Evolutionary conservation across 2,113 vertebrate species (phyloP).

Genomic region (Myiopsitta monachus): DNA sequence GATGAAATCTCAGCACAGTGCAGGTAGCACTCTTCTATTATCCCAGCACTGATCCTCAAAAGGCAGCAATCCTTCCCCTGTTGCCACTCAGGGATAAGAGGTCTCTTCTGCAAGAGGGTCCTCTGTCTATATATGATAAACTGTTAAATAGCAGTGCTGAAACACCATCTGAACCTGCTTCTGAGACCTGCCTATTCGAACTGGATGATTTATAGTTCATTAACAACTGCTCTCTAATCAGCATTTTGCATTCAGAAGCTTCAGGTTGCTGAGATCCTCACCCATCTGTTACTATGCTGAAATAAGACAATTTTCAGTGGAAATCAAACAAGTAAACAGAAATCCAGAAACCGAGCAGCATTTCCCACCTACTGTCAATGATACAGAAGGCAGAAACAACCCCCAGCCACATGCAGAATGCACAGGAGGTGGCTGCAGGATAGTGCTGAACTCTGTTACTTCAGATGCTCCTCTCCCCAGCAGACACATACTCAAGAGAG

Average conservation of each 20-base stretch:
- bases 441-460: not conserved
- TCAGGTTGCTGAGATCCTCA: slow-evolving; percentile 4
- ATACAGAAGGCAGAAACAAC: slow-evolving; percentile 8
- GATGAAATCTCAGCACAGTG: not conserved
- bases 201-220: not conserved
- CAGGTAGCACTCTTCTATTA: not conserved
- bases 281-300: not conserved
- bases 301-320: not conserved
- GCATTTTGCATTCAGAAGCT: not conserved
- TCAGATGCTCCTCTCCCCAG: not conserved
- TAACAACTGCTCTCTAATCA: slow-evolving; percentile 24
- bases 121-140: not conserved
- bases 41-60: not conserved
- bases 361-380: not conserved
- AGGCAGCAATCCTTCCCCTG: not conserved
- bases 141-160: not conserved
- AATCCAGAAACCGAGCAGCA: not conserved
- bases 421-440: not conserved
- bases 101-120: not conserved
- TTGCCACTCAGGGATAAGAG: not conserved
- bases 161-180: not conserved
- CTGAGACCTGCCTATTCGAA: not conserved
- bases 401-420: not conserved
- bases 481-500: not conserved
- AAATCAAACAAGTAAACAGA: not conserved